Evolutionary conservation across 1,140 invertebrate species (phyloP).

Genomic region (Calosoma granatense): DNA sequence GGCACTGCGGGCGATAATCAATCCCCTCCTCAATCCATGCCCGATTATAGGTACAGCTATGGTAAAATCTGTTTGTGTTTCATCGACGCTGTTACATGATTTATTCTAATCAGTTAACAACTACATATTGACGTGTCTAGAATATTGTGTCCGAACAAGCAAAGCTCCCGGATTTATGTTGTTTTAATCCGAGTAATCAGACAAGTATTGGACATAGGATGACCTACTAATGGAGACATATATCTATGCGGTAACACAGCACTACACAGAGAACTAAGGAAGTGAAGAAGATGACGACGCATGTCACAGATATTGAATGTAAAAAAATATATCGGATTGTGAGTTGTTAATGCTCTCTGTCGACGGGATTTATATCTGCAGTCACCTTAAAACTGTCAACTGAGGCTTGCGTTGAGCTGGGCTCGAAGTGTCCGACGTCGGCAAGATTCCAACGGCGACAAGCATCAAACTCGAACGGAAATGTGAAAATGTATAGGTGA

Average conservation of each 20-base stretch:
- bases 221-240: too few species aligned
- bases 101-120: not conserved
- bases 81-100: not conserved
- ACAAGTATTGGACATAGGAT: too few species aligned
- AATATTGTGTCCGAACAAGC: not conserved
- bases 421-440: not conserved
- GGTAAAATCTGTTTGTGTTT: not conserved
- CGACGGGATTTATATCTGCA: not conserved
- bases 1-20: not conserved
- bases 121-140: not conserved
- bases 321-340: not conserved
- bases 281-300: too few species aligned
- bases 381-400: not conserved
- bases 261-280: too few species aligned
- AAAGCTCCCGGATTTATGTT: not conserved
- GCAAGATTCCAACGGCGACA: not conserved
- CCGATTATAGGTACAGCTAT: not conserved
- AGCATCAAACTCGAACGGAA: not conserved
- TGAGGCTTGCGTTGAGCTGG: not conserved
- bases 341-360: not conserved
- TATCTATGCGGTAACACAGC: too few species aligned
- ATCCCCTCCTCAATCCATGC: not conserved
- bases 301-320: not conserved
- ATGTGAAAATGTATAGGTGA: not conserved
- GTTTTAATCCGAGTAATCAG: not conserved